Percentiles rank a stretch among this genome's conserved stretches.
Evolutionary conservation across 1,140 invertebrate species (phyloP).

Genomic region (Formica exsecta): DNA sequence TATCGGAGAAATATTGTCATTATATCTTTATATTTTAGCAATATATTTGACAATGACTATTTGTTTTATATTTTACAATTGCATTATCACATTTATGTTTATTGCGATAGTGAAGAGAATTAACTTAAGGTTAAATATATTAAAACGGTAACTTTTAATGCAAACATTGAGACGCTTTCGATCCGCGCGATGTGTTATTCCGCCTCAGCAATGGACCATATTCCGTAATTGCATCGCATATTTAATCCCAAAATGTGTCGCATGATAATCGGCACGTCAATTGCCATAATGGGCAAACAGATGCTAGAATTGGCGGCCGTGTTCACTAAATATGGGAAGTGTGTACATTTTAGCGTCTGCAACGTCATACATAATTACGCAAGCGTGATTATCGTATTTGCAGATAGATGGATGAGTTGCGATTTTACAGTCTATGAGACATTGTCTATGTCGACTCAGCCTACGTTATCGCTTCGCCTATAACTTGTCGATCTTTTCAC

Average conservation of each 20-base stretch:
- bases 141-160: not conserved
- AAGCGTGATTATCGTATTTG: conserved; percentile 16
- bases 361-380: conserved; percentile 16
- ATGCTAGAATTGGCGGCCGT: not conserved
- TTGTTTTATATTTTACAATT: not conserved
- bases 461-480: not conserved
- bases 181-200: conserved; percentile 1
- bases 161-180: not conserved
- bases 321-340: not conserved
- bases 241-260: not conserved
- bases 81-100: not conserved
- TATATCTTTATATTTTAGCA: not conserved
- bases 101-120: not conserved
- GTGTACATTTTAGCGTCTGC: not conserved
- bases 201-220: not conserved
- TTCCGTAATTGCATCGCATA: not conserved
- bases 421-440: not conserved
- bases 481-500: not conserved
- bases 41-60: not conserved
- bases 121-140: not conserved
- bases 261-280: conserved; percentile 44
- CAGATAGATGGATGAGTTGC: conserved; percentile 1
- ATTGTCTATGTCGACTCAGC: not conserved
- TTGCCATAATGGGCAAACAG: conserved; percentile 50
- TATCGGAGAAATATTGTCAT: not conserved